phyloP scores from a whole-genome alignment of 2,888 invertebrate genomes.

The Tetropium fuscum region DNA sequence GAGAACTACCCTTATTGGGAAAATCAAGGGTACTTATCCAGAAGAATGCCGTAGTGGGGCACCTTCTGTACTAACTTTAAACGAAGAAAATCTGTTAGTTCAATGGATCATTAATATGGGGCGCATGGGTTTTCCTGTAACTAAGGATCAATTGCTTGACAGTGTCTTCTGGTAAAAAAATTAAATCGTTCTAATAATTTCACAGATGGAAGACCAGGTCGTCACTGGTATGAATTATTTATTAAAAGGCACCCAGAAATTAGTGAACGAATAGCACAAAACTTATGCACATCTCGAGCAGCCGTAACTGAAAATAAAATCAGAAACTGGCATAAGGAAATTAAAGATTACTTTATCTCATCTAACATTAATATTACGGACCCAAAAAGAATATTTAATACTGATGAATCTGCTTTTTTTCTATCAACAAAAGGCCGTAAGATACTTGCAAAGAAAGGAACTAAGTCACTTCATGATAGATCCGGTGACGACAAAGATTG shows the following conservation, averaged over 20 bases:
- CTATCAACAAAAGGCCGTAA: conserved; percentile 20
- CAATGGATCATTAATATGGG: conserved; percentile 34
- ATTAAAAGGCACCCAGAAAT: conserved; percentile 27
- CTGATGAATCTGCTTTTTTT: conserved; percentile 27
- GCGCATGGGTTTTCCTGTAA: conserved; percentile 29
- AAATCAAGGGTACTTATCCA: conserved; percentile 35
- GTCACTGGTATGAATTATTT: conserved; percentile 29
- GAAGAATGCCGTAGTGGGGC: conserved; percentile 32
- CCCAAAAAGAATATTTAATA: conserved; percentile 23
- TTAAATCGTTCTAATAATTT: conserved; percentile 23
- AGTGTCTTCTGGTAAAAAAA: conserved; percentile 27
- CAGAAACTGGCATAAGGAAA: not conserved
- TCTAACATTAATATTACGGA: conserved; percentile 31
- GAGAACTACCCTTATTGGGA: conserved; percentile 35
- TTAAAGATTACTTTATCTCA: not conserved
- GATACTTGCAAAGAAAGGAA: not conserved
- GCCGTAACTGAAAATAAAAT: not conserved
- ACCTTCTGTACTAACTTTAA: conserved; percentile 24
- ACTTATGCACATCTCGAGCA: conserved; percentile 4
- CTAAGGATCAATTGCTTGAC: conserved; percentile 14
- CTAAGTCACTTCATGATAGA: conserved; percentile 11
- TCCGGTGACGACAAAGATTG: conserved; percentile 20
- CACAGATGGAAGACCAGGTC: conserved; percentile 20
- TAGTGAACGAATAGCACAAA: conserved; percentile 21
- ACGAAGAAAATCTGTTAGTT: conserved; percentile 31